These are phyloP conservation scores for Smutsia temminckii DNA, from an alignment of 2,797 vertebrate species.

Conservation along the genomic window DNA sequence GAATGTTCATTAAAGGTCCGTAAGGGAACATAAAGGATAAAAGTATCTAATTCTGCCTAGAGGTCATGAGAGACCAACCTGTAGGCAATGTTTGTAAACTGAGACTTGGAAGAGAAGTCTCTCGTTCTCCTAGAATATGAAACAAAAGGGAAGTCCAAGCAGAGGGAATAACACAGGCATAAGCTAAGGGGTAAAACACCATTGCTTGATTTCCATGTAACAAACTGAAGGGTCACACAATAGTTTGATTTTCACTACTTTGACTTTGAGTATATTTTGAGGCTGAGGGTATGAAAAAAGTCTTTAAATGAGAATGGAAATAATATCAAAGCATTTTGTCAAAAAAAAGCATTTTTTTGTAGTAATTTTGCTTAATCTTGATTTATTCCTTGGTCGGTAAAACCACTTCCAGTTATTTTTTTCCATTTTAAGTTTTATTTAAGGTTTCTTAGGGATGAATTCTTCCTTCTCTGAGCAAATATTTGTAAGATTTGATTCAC, in stretches of 20 bases:
- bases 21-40: neutral
- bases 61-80: neutral
- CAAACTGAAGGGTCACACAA: neutral
- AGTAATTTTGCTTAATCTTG: constrained; percentile 37
- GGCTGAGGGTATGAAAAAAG: neutral
- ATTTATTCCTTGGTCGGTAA: constrained; percentile 5
- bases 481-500: neutral
- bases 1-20: neutral
- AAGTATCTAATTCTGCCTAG: neutral
- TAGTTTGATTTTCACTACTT: neutral
- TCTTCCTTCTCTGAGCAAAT: constrained; percentile 20
- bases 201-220: neutral
- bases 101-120: neutral
- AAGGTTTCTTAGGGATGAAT: neutral
- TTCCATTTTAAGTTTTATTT: neutral
- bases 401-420: neutral
- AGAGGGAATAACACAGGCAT: neutral
- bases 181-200: neutral
- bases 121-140: neutral
- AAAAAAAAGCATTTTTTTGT: neutral
- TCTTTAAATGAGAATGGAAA: neutral
- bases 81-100: neutral
- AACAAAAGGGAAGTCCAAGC: neutral
- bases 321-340: neutral
- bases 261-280: neutral